Percentiles rank a stretch among this genome's conserved stretches.
These are phyloP conservation scores for Notodonta dromedarius DNA, from an alignment of 2,888 invertebrate species.

Conservation along the genomic window DNA sequence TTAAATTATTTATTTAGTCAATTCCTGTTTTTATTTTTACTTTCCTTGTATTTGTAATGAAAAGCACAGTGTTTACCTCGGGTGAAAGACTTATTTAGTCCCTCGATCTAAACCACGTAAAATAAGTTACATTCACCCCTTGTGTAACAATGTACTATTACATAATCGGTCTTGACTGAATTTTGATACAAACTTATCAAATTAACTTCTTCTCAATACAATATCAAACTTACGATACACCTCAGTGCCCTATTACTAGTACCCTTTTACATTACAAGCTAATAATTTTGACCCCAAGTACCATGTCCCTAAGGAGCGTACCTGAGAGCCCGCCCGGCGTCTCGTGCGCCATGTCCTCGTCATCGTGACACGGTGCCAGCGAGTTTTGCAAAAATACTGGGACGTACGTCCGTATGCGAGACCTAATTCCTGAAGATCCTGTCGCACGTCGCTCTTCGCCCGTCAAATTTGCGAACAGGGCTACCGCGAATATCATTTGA, in stretches of 20 bases:
- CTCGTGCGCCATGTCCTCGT: conserved; percentile 9
- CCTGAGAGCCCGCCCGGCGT: conserved; percentile 9
- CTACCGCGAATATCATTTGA: conserved; percentile 34
- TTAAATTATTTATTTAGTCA: no score
- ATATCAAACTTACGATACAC: neutral
- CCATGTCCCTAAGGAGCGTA: conserved; percentile 16
- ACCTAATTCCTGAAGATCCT: conserved; percentile 68
- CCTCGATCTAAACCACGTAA: no score
- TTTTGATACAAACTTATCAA: no score
- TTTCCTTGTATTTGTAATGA: no score
- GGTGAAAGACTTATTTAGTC: no score
- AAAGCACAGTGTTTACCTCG: no score
- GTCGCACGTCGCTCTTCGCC: conserved; percentile 63
- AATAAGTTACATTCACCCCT: no score
- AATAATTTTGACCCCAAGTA: conserved; percentile 25
- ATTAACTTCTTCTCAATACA: no score
- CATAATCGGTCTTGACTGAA: no score
- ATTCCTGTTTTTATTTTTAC: no score
- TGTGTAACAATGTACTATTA: no score
- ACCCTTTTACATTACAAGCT: conserved; percentile 19
- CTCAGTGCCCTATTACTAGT: neutral
- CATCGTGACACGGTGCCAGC: conserved; percentile 50
- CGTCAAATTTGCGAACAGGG: conserved; percentile 72
- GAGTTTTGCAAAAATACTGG: conserved; percentile 63
- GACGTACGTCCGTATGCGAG: conserved; percentile 48